Evolutionary conservation across 2,113 vertebrate species (phyloP).

Genomic region (Carassius auratus): DNA sequence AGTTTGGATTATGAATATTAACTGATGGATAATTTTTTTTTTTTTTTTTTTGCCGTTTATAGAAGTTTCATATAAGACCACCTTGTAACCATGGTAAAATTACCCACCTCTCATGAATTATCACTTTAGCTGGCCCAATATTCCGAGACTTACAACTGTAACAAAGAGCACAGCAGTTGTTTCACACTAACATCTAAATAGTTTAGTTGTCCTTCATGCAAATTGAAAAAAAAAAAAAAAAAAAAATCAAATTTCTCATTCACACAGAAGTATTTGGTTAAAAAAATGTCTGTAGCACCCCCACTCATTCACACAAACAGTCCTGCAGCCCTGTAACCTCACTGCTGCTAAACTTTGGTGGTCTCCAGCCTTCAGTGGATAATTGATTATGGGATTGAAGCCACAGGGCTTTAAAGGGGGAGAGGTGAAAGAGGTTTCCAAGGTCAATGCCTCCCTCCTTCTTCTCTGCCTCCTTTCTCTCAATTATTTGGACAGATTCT

Average conservation of each 20-base stretch:
- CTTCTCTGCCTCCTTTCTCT: too few relatives aligned
- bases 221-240: neutral
- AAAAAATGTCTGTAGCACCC: too few relatives aligned
- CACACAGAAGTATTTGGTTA: neutral
- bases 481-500: too few relatives aligned
- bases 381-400: too few relatives aligned
- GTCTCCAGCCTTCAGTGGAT: too few relatives aligned
- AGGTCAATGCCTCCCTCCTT: too few relatives aligned
- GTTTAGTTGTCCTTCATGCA: neutral
- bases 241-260: neutral
- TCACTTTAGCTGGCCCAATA: neutral
- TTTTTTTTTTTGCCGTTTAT: too few relatives aligned
- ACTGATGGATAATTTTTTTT: neutral
- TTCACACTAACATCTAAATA: neutral
- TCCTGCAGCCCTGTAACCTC: too few relatives aligned
- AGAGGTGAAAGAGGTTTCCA: too few relatives aligned
- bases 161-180: neutral
- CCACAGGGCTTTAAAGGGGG: too few relatives aligned
- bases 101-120: neutral
- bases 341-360: too few relatives aligned
- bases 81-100: neutral
- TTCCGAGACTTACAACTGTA: neutral
- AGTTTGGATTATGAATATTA: neutral
- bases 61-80: neutral
- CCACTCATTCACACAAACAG: too few relatives aligned